Percentiles rank a stretch among this genome's conserved stretches.
phyloP scores from a whole-genome alignment of 2,113 vertebrate species.

The Laterallus jamaicensis region DNA sequence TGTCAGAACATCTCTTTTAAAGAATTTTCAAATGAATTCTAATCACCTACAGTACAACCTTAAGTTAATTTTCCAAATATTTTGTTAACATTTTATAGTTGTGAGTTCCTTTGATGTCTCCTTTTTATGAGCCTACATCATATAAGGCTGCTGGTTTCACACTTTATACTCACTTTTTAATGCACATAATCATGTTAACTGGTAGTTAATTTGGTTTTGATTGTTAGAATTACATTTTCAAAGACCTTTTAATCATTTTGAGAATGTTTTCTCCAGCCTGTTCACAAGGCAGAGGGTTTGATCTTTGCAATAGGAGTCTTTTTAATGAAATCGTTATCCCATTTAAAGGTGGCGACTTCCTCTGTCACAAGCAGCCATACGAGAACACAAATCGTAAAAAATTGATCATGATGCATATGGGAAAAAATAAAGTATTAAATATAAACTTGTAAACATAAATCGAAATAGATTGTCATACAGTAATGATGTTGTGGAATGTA shows the following conservation, averaged over 20 bases:
- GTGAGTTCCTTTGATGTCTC: constrained; percentile 30
- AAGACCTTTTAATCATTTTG: constrained; percentile 37
- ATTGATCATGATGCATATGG: background rate
- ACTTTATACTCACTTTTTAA: constrained; percentile 38
- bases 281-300: constrained; percentile 4
- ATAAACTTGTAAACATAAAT: background rate
- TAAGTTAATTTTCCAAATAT: constrained; percentile 2
- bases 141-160: constrained; percentile 27
- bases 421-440: background rate
- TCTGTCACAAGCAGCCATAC: background rate
- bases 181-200: constrained; percentile 12
- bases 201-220: constrained; percentile 39
- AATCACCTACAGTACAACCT: background rate
- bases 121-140: background rate
- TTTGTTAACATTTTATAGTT: constrained; percentile 41
- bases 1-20: background rate
- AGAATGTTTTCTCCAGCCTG: constrained; percentile 4
- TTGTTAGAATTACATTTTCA: constrained; percentile 51
- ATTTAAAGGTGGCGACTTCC: background rate
- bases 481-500: background rate
- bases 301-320: background rate
- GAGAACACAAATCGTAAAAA: background rate
- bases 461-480: background rate
- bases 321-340: background rate
- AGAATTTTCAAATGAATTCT: constrained; percentile 17